Evolutionary conservation across 2,797 vertebrate genomes (phyloP), one percentile per base, ranked within the genome.

Genomic region (Chiroxiphia lanceolata): DNA sequence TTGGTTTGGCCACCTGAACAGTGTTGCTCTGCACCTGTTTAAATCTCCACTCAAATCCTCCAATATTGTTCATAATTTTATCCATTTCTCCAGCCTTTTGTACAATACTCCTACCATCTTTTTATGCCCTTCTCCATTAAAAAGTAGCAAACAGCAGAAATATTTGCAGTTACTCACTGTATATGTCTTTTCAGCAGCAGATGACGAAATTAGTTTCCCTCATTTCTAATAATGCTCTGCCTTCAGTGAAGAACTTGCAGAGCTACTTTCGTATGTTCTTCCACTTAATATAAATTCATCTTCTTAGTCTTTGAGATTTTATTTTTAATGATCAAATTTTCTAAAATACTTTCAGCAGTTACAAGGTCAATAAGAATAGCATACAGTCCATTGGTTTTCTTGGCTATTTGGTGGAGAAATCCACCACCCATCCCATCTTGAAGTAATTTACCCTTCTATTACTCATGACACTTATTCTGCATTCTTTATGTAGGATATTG

Each of bases 301-400:
- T 65, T 78, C 86, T 71, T 65, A 84, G 47, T 84, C 47, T 75
- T 54, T 56, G 51, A 22, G 11, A 51, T 92, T 94, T 94, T 91
- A 83, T 91, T 95, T 91, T 93, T 89, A 83, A 87, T 71, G 51
- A 75, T 22, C 8, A 45, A 36, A 68, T 81, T 44, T 90, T 88
- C 56, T 64, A 59, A 89, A 94, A 94, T 33, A 25, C 14, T 36
- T 91, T 86, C 2, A 5, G 53, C 53, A 77, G 23, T 87, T 89
- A 53, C 29, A 75, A 77, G 72, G 57, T 44, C 57, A 51, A 54
- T 65, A 91, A 71, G 83, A 91, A 47, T 44, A 90, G 11, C 83
- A 31, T 21, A 33, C 3, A 83, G 10, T 68, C 47, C 78, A 29
- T 56, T 44, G 53, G 3, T 2, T 47, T 83, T 77, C 53, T 65